Base-by-base conservation (phyloP, 2,797 vertebrate genomes). In the Phalanger gymnotis region DNA sequence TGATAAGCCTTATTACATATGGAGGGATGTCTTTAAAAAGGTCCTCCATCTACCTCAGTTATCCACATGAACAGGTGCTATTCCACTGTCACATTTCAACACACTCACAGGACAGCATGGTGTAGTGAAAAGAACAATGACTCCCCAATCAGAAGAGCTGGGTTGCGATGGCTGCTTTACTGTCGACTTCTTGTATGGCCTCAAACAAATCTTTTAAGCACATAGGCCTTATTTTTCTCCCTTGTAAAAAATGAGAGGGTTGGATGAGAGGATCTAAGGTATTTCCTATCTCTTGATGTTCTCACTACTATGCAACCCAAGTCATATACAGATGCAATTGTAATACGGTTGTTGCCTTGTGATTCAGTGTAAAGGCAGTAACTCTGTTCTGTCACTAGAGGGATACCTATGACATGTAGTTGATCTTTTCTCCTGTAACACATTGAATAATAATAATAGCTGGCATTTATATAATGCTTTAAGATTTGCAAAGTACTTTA, bases 21-120 rank as follows among this genome's bases (percentile, higher is more conserved):
- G 34, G 51, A 47, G 54, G 31, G 53, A 54, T 28, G 91, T 7
- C 52, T 34, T 47, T 53, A 1, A 5, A 34, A 54, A n/a, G 10
- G 27, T n/a, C 34, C 54, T 52, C 16, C 52, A 22, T 51, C 22
- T 11, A 87, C 52, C 54, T 5, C 34, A 3, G 31, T 0, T 92
- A 53, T 16, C 57, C 0, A 0, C 1, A 3, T 0, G 22, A 51
- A 87, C 3, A 27, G 9, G 10, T 87, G 22, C 40, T 87, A 27
- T 0, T 1, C n/a, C 12, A 53, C 89, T 0, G 0, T 22, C 19
- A 1, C 25, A 0, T 1, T 10, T 22, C 10, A 47, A 4, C 73
- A 51, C 47, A 87, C 28, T 51, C 22, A 27, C 73, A 14, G 27
- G 54, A 52, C 0, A 0, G 27, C 55, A 4, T 3, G 34, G 1